phyloP scores from a whole-genome alignment of 2,113 vertebrate genomes.

The Elgaria multicarinata region DNA sequence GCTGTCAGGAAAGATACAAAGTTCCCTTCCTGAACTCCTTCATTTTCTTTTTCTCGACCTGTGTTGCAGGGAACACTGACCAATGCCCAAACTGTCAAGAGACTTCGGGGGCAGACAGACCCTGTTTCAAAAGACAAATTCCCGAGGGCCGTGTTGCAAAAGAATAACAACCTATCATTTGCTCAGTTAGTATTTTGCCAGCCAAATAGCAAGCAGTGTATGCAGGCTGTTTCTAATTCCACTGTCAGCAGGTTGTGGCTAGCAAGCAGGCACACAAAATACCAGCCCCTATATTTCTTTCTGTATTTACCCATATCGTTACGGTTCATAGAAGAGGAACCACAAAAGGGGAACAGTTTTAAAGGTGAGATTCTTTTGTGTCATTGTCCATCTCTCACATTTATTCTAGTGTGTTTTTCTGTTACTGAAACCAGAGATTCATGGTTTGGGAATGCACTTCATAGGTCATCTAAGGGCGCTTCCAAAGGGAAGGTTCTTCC shows the following conservation, averaged over 20 bases:
- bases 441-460: background rate
- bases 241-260: slow-evolving; percentile 64
- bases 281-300: slow-evolving; percentile 4
- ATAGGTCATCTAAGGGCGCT: background rate
- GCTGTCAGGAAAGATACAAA: slow-evolving; percentile 39
- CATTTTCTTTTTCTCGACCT: slow-evolving; percentile 47
- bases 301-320: slow-evolving; percentile 23
- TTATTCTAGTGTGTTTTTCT: background rate
- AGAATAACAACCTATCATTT: slow-evolving; percentile 66
- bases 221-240: slow-evolving; percentile 63
- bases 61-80: slow-evolving; percentile 28
- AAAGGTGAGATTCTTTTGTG: slow-evolving; percentile 9
- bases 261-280: slow-evolving; percentile 45
- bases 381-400: background rate
- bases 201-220: slow-evolving; percentile 52
- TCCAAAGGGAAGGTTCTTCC: background rate
- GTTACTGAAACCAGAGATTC: background rate
- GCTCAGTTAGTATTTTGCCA: slow-evolving; percentile 64
- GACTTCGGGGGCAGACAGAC: slow-evolving; percentile 51
- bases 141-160: slow-evolving; percentile 16
- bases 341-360: slow-evolving; percentile 14
- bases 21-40: slow-evolving; percentile 37
- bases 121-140: slow-evolving; percentile 46
- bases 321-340: background rate
- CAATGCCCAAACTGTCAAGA: slow-evolving; percentile 41